phyloP scores from a whole-genome alignment of 2,888 invertebrate species.

The Amphipyra tragopoginis region DNA sequence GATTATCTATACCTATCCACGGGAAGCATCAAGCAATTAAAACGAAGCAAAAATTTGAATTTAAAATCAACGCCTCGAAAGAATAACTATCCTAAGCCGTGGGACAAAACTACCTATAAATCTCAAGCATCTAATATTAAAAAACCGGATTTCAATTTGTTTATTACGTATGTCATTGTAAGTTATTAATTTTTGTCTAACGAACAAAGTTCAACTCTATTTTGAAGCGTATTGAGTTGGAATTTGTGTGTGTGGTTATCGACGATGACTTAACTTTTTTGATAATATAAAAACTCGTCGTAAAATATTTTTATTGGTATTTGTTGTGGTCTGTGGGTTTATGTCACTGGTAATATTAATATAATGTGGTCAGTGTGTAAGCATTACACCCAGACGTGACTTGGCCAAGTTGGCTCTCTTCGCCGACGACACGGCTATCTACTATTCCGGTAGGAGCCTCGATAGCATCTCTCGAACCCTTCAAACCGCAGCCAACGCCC shows the following conservation, averaged over 20 bases:
- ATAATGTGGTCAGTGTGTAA: constrained; percentile 22
- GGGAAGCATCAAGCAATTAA: constrained; percentile 34
- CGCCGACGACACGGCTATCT: too few relatives aligned
- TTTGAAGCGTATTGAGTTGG: background rate
- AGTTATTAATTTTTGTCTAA: constrained; percentile 22
- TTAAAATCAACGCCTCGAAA: constrained; percentile 33
- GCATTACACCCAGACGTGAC: too few relatives aligned
- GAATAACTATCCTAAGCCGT: constrained; percentile 41
- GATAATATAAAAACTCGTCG: constrained; percentile 34
- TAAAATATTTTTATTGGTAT: constrained; percentile 46
- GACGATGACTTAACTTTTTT: constrained; percentile 49
- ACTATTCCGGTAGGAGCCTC: too few relatives aligned
- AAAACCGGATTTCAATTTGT: constrained; percentile 56
- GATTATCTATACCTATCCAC: constrained; percentile 4
- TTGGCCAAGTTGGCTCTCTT: too few relatives aligned
- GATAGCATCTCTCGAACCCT: too few relatives aligned
- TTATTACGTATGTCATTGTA: constrained; percentile 55
- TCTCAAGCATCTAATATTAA: constrained; percentile 44
- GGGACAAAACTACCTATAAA: constrained; percentile 46
- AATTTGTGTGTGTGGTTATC: background rate
- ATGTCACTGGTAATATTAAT: constrained; percentile 38
- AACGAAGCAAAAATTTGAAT: constrained; percentile 36
- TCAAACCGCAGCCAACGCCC: too few relatives aligned
- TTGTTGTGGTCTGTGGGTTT: constrained; percentile 23
- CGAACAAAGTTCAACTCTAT: constrained; percentile 27